Percentiles rank a stretch among this genome's conserved stretches.
Conservation (phyloP, 2,888 invertebrate species). For the Protonemura montana region DNA sequence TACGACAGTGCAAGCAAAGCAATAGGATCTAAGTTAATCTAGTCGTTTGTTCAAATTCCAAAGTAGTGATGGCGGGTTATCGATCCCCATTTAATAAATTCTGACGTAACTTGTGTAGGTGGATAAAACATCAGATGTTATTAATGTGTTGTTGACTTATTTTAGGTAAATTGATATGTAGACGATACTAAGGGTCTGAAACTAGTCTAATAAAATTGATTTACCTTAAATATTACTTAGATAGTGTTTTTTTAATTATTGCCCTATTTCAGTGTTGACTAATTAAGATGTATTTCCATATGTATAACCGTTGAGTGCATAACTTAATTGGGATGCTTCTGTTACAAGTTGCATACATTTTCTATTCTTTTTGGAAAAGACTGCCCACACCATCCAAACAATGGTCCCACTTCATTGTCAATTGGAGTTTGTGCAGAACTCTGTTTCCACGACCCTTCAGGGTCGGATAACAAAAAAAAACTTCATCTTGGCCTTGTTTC, state of each 20-base stretch:
- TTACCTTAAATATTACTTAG: background rate
- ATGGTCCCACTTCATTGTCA: no score
- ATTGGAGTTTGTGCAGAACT: no score
- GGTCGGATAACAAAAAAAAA: no score
- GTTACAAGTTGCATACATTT: no score
- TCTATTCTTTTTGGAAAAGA: no score
- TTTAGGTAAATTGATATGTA: background rate
- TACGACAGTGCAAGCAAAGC: slow-evolving; percentile 91
- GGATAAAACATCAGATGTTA: background rate
- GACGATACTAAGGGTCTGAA: background rate
- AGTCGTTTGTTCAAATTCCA: slow-evolving; percentile 15
- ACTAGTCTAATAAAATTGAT: background rate
- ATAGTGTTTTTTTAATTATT: background rate
- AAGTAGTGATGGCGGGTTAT: background rate
- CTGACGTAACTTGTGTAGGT: background rate
- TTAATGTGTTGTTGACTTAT: background rate
- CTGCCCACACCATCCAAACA: no score
- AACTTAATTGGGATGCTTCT: no score
- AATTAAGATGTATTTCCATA: no score
- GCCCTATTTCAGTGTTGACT: no score
- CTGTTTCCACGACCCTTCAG: no score
- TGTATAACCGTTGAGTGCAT: no score
- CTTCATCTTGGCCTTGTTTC: no score
- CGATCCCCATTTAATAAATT: background rate
- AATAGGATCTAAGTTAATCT: slow-evolving; percentile 63